phyloP scores from a whole-genome alignment of 2,888 invertebrate species.

The Caenorhabditis sp. region DNA sequence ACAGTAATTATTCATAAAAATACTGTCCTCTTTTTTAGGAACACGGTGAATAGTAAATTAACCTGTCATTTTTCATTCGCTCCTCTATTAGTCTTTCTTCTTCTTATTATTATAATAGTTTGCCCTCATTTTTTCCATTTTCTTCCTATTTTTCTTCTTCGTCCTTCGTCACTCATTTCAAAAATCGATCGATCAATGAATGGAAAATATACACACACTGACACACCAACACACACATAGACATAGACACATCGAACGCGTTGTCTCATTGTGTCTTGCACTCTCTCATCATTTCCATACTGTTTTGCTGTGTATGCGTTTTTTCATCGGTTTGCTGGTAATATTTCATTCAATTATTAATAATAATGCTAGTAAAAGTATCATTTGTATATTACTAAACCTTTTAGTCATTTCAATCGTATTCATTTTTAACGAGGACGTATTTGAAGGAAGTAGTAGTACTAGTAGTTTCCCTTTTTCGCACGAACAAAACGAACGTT shows the following conservation, averaged over 20 bases:
- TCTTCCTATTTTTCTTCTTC: neutral
- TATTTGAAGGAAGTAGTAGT: too few species aligned
- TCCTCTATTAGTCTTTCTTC: constrained; percentile 2
- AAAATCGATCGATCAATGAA: constrained; percentile 40
- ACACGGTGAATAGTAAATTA: constrained; percentile 27
- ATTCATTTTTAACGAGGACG: constrained; percentile 27
- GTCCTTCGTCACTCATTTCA: constrained; percentile 3
- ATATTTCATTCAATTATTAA: neutral
- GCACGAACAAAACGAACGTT: too few species aligned
- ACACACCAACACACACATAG: neutral
- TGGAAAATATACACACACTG: neutral
- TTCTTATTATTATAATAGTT: neutral
- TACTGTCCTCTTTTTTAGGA: neutral
- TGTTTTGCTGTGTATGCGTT: neutral
- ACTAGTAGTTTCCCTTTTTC: too few species aligned
- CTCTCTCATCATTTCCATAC: constrained; percentile 1
- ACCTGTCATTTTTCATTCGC: constrained; percentile 9
- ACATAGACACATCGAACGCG: neutral
- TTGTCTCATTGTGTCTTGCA: neutral
- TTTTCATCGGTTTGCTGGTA: neutral
- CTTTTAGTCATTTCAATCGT: constrained; percentile 7
- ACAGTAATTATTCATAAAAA: too few species aligned
- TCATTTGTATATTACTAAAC: neutral
- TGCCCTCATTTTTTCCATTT: neutral
- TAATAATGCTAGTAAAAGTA: too few species aligned